phyloP scores from a whole-genome alignment of 1,140 invertebrate species.

The Drosophila melanica region DNA sequence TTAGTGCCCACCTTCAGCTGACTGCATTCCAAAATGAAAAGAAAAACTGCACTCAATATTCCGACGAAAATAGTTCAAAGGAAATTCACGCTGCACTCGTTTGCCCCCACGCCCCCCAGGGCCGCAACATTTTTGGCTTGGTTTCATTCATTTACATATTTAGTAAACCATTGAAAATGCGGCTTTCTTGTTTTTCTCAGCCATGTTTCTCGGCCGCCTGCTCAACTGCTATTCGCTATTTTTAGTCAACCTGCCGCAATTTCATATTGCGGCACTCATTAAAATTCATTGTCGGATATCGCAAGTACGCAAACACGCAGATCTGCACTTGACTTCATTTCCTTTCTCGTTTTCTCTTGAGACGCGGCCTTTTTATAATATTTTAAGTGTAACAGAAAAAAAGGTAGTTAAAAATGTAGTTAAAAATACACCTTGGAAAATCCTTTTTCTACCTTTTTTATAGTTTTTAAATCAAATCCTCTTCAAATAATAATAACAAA shows the following conservation, averaged over 20 bases:
- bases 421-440: too few species aligned
- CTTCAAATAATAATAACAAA: too few species aligned
- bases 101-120: constrained; percentile 28
- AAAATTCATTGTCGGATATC: constrained; percentile 67
- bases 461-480: too few species aligned
- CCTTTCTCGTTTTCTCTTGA: neutral
- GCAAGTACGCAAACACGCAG: constrained; percentile 30
- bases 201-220: constrained; percentile 26
- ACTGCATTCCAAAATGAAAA: constrained; percentile 11
- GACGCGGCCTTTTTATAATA: constrained; percentile 37
- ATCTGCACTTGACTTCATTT: constrained; percentile 69
- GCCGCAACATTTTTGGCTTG: constrained; percentile 43
- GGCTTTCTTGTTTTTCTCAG: constrained; percentile 27
- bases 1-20: constrained; percentile 39
- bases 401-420: too few species aligned
- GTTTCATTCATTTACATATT: constrained; percentile 77
- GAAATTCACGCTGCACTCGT: constrained; percentile 5
- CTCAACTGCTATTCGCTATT: constrained; percentile 39
- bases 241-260: constrained; percentile 49
- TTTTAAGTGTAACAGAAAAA: neutral
- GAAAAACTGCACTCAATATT: constrained; percentile 44
- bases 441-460: too few species aligned
- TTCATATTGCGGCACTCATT: constrained; percentile 53
- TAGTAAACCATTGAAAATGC: constrained; percentile 61
- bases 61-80: constrained; percentile 75